Conservation (phyloP, 2,888 invertebrate species). For the Leptinotarsa peninsularis region DNA sequence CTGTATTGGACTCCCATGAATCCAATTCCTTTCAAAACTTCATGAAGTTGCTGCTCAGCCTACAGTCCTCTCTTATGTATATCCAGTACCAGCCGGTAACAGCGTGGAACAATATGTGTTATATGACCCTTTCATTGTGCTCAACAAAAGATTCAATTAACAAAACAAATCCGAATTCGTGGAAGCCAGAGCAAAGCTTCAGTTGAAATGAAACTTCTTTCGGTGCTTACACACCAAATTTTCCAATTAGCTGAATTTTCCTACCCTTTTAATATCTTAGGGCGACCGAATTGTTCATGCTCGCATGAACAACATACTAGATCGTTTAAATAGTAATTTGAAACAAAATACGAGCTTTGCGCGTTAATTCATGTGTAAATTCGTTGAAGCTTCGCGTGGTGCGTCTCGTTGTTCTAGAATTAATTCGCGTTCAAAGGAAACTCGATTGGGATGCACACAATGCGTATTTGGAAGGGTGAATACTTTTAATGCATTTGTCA, state of each 20-base stretch:
- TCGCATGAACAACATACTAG: conserved; percentile 34
- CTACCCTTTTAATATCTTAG: conserved; percentile 27
- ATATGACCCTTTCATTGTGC: not conserved
- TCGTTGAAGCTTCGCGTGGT: not conserved
- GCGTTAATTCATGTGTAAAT: conserved; percentile 32
- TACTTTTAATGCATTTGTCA: not conserved
- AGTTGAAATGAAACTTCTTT: conserved; percentile 16
- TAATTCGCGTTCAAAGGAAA: conserved; percentile 35
- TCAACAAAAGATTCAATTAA: conserved; percentile 9
- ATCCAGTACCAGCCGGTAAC: too few relatives aligned
- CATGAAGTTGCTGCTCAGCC: too few relatives aligned
- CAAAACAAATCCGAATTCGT: conserved; percentile 10
- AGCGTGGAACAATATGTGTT: not conserved
- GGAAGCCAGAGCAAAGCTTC: conserved; percentile 1
- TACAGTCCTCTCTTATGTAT: too few relatives aligned
- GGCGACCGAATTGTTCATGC: conserved; percentile 30
- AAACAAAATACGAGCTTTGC: conserved; percentile 38
- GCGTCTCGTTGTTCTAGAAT: conserved; percentile 27
- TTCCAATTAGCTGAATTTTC: conserved; percentile 37
- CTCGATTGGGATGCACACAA: conserved; percentile 11
- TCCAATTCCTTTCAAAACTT: too few relatives aligned
- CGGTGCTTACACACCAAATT: conserved; percentile 31
- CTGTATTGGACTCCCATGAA: too few relatives aligned
- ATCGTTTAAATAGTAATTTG: conserved; percentile 36
- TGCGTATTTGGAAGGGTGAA: not conserved